phyloP scores from a whole-genome alignment of 1,140 invertebrate genomes.

The Pogonus chalceus region DNA sequence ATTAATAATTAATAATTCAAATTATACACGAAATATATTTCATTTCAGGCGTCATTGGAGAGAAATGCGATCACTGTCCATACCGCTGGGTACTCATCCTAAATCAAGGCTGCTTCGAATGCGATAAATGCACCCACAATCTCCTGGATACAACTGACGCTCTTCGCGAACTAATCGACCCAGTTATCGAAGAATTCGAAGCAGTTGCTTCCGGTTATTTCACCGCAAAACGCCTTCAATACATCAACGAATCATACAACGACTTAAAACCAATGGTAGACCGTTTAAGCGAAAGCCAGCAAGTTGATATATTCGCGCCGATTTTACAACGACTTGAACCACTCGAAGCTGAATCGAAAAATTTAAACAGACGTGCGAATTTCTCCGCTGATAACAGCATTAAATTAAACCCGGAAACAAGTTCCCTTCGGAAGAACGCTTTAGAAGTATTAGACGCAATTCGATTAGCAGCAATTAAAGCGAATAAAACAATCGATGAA shows the following conservation, averaged over 20 bases:
- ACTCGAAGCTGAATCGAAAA: constrained; percentile 46
- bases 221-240: constrained; percentile 60
- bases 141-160: constrained; percentile 78
- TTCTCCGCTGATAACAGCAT: constrained; percentile 37
- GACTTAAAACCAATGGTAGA: constrained; percentile 54
- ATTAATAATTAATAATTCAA: background rate
- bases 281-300: constrained; percentile 49
- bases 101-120: constrained; percentile 62
- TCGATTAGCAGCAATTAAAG: constrained; percentile 39
- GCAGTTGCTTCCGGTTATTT: constrained; percentile 65
- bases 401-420: constrained; percentile 42
- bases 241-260: constrained; percentile 58
- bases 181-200: constrained; percentile 60
- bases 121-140: constrained; percentile 80
- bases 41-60: constrained; percentile 62
- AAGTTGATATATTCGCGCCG: constrained; percentile 38
- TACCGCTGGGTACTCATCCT: constrained; percentile 66
- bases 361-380: constrained; percentile 40
- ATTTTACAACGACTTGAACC: constrained; percentile 44
- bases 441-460: constrained; percentile 43
- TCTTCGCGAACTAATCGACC: constrained; percentile 50
- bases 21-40: background rate
- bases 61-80: constrained; percentile 91
- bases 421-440: constrained; percentile 44
- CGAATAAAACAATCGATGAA: constrained; percentile 49